These are phyloP conservation scores for Myotis brandtii DNA, from an alignment of 2,113 vertebrate genomes.

Conservation along the genomic window DNA sequence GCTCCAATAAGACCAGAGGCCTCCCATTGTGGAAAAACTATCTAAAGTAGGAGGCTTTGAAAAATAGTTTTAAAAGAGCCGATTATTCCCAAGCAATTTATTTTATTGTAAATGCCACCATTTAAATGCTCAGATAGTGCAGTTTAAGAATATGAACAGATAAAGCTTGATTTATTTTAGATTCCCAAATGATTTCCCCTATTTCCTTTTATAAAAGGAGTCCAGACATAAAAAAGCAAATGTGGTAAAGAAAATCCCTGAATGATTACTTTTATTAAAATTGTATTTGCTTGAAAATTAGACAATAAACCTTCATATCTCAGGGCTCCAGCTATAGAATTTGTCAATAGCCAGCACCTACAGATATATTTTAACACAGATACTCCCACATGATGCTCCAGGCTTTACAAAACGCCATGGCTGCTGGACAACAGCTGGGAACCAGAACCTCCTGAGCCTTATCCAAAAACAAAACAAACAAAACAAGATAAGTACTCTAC, in stretches of 20 bases:
- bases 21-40: neutral
- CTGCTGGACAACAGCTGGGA: neutral
- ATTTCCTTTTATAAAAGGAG: constrained; percentile 58
- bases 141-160: constrained; percentile 6
- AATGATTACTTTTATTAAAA: constrained; percentile 73
- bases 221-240: constrained; percentile 53
- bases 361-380: constrained; percentile 42
- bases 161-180: constrained; percentile 44
- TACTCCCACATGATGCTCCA: neutral
- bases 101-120: neutral
- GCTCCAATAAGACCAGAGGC: neutral
- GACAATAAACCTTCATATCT: constrained; percentile 62
- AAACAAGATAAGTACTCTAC: neutral
- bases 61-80: neutral
- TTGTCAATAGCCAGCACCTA: constrained; percentile 46
- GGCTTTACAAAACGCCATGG: constrained; percentile 18
- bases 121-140: neutral
- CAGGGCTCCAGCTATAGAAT: constrained; percentile 44
- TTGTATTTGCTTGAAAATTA: constrained; percentile 56
- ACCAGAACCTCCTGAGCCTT: neutral
- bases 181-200: constrained; percentile 44
- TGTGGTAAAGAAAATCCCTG: constrained; percentile 15
- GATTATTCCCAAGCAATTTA: neutral
- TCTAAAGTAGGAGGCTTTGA: neutral
- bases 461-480: neutral